Evolutionary conservation across 2,113 vertebrate genomes (phyloP), one percentile per base, ranked within the genome.

Genomic region (Mesitornis unicolor): DNA sequence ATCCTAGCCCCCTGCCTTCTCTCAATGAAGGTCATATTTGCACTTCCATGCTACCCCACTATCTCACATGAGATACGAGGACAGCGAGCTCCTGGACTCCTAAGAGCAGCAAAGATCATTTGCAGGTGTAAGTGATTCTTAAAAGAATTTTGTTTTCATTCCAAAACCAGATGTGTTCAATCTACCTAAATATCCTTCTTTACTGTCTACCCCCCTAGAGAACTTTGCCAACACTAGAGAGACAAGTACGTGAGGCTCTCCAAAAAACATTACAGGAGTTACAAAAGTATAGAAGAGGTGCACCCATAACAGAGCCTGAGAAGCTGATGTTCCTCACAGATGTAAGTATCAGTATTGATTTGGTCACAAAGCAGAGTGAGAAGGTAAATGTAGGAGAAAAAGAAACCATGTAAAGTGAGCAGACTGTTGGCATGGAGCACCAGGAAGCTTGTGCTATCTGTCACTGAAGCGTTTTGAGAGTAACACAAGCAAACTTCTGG

Each of bases 201-300:
- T 36, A 20, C 2, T 89, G 24, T 51, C 40, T 87, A 20, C 22
- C 74, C 54, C 47, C 74, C 24, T 47, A 98, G 98, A 97, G 97
- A 98, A 90, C 84, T 11, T 89, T 98, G 80, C 98, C 98, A 17
- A 1, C 13, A 0, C 31, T 98, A 67, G 95, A 98, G 74, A 87
- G 53, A 4, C 97, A 98, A 73, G 86, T 98, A 71, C 96, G 81
- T 68, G 67, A 69, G 7, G 48, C 6, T 3, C 91, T 98, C 61
- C 74, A 96, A 14, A 86, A 28, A 31, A n/a, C 95, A 0, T 7
- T 74, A 0, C 88, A 97, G 21, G 95, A 97, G 1, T 53, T 98
- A 9, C 95, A 95, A 3, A 97, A 29, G 38, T 97, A 29, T 5
- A 95, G 21, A 0, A 25, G 17, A 25, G 90, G 89, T 5, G 28